A percentile compares a stretch with the other conserved stretches of the same genome.
Conservation (phyloP, 2,888 invertebrate species). For the Lacanobia wlatinum region DNA sequence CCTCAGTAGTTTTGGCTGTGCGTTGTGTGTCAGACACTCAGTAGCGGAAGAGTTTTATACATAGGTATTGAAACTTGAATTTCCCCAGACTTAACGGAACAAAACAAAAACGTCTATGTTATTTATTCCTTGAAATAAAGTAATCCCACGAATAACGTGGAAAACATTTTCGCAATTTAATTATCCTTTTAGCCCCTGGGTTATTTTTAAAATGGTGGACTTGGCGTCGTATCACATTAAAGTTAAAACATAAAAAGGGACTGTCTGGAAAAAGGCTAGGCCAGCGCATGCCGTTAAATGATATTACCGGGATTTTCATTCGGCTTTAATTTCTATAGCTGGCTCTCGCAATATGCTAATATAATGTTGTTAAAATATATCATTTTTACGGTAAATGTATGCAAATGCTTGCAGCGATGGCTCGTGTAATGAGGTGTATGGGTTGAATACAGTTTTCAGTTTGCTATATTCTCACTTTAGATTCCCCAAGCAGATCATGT, state of each 20-base stretch:
- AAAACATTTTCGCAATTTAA: slow-evolving; percentile 61
- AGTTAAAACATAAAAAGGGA: slow-evolving; percentile 68
- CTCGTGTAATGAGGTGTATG: slow-evolving; percentile 13
- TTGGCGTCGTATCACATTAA: slow-evolving; percentile 65
- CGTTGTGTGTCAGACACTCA: too few species aligned
- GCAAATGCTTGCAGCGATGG: slow-evolving; percentile 45
- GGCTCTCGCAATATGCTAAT: slow-evolving; percentile 65
- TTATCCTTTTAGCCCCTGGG: slow-evolving; percentile 58
- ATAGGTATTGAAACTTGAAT: background rate
- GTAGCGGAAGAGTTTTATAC: too few species aligned
- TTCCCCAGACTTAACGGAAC: background rate
- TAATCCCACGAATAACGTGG: slow-evolving; percentile 34
- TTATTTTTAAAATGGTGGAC: slow-evolving; percentile 65
- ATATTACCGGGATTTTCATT: slow-evolving; percentile 71
- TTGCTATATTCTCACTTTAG: background rate
- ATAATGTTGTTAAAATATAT: slow-evolving; percentile 56
- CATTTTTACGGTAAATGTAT: slow-evolving; percentile 56
- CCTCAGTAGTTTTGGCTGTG: too few species aligned
- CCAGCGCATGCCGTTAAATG: slow-evolving; percentile 62
- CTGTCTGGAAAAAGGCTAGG: slow-evolving; percentile 57
- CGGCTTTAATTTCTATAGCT: slow-evolving; percentile 69
- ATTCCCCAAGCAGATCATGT: too few species aligned
- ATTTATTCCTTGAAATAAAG: slow-evolving; percentile 42
- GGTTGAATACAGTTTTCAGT: slow-evolving; percentile 22
- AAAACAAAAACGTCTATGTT: slow-evolving; percentile 16